These are phyloP conservation scores for Gymnocheta viridis DNA, from an alignment of 2,888 invertebrate genomes.

Conservation along the genomic window DNA sequence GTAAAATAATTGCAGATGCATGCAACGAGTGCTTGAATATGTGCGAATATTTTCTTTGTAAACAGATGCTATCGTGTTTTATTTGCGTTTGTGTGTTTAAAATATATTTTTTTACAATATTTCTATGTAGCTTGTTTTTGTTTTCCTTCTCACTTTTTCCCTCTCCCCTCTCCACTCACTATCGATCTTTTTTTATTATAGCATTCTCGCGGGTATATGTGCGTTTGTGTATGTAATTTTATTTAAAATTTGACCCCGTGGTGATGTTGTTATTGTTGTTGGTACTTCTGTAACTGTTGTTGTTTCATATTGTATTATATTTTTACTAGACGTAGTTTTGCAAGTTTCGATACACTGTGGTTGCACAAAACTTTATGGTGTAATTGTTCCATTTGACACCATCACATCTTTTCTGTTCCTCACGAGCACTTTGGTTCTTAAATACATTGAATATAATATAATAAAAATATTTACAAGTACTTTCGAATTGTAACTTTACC, in stretches of 20 bases:
- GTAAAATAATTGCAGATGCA: slow-evolving; percentile 24
- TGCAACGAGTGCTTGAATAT: neutral
- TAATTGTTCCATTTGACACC: too few species aligned
- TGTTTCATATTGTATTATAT: neutral
- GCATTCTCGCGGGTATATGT: neutral
- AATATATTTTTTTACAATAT: neutral
- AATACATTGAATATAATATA: too few species aligned
- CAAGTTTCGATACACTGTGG: neutral
- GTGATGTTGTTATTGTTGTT: neutral
- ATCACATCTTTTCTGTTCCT: too few species aligned
- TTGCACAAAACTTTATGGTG: too few species aligned
- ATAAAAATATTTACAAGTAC: too few species aligned
- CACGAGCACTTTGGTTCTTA: too few species aligned
- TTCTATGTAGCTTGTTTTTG: neutral
- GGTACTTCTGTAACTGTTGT: neutral
- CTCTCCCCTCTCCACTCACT: neutral
- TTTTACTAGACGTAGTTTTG: neutral
- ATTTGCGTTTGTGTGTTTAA: neutral
- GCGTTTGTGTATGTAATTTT: slow-evolving; percentile 10
- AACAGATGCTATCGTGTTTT: slow-evolving; percentile 15
- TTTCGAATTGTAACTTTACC: too few species aligned
- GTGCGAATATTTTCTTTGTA: slow-evolving; percentile 14
- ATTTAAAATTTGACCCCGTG: slow-evolving; percentile 16
- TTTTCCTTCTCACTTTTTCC: neutral
- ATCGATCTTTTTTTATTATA: neutral